phyloP scores from a whole-genome alignment of 2,797 vertebrate species.

The Mus caroli region DNA sequence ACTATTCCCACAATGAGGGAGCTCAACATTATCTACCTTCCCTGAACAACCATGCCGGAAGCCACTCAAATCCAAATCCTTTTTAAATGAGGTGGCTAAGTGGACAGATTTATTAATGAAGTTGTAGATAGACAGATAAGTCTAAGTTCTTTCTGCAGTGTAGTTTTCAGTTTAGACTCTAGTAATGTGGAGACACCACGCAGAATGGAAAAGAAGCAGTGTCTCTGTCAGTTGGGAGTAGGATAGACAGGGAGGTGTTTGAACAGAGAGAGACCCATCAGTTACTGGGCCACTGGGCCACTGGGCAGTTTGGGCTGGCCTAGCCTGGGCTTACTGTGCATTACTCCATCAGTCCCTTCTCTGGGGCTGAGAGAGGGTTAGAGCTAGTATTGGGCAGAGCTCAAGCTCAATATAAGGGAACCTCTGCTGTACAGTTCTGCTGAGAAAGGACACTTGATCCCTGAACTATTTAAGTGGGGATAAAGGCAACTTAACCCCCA shows the following conservation, averaged over 20 bases:
- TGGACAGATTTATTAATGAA: conserved; percentile 36
- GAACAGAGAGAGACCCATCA: not conserved
- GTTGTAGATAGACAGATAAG: conserved; percentile 8
- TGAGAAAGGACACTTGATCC: not conserved
- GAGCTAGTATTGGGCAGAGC: not conserved
- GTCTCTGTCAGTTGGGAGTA: not conserved
- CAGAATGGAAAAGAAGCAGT: not conserved
- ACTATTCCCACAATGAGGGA: not conserved
- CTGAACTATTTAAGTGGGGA: not conserved
- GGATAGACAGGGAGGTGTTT: not conserved
- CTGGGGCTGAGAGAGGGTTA: not conserved
- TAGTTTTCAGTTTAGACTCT: conserved; percentile 31
- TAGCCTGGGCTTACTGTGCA: too few relatives aligned
- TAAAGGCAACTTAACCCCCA: not conserved
- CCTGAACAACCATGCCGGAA: not conserved
- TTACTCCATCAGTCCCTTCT: not conserved
- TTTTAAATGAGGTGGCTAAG: conserved; percentile 21
- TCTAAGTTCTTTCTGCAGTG: not conserved
- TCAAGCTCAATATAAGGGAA: not conserved
- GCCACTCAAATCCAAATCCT: not conserved
- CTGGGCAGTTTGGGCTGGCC: not conserved
- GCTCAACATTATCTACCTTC: not conserved
- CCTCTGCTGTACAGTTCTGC: not conserved
- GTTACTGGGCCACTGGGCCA: not conserved
- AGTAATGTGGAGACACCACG: not conserved